Evolutionary conservation across 1,140 invertebrate species (phyloP).

Genomic region (Achroia grisella): DNA sequence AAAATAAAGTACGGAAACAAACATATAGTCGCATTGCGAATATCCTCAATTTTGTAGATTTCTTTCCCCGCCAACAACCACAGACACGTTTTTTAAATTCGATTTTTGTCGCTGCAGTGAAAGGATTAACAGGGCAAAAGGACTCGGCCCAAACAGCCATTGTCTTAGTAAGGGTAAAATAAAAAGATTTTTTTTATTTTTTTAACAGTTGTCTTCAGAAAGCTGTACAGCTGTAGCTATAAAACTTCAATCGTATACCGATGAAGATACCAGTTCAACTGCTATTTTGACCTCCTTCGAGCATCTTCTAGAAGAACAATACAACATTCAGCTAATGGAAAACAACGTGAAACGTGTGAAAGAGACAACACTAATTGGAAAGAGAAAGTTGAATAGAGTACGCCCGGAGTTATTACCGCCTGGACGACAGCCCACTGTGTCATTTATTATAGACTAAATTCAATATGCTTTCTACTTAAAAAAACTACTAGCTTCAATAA

Average conservation of each 20-base stretch:
- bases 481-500: no score
- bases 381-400: conserved; percentile 12
- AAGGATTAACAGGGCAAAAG: no score
- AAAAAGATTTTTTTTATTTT: no score
- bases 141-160: no score
- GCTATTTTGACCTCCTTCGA: conserved; percentile 17
- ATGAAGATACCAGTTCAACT: conserved; percentile 1
- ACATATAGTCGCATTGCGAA: no score
- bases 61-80: no score
- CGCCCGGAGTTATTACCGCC: conserved; percentile 9
- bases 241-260: conserved; percentile 24
- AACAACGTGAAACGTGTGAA: conserved; percentile 15
- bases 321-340: conserved; percentile 20
- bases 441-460: conserved; percentile 14
- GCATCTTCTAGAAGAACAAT: conserved; percentile 26
- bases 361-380: conserved; percentile 8
- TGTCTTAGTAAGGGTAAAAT: no score
- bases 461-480: no score
- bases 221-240: conserved; percentile 23
- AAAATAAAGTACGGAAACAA: no score
- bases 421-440: conserved; percentile 11
- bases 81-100: no score
- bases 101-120: no score
- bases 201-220: conserved; percentile 23
- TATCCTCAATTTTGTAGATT: no score